Conservation (phyloP, 2,797 vertebrate species). For the Kryptopterus vitreolus region DNA sequence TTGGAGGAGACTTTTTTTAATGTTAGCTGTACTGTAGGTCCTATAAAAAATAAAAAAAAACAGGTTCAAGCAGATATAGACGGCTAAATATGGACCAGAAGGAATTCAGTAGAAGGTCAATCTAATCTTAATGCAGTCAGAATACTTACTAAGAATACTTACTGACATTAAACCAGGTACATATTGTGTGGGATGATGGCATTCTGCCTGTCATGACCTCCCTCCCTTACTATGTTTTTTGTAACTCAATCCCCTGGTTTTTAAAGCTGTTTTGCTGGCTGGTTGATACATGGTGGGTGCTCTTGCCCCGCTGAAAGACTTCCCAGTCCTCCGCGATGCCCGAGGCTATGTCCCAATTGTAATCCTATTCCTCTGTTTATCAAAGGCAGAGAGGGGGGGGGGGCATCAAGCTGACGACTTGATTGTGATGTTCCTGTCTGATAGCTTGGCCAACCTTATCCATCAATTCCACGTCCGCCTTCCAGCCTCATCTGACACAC, state of each 20-base stretch:
- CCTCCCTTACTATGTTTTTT: too few species aligned
- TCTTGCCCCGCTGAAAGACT: constrained; percentile 66
- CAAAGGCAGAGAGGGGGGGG: constrained; percentile 73
- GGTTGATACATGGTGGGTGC: constrained; percentile 28
- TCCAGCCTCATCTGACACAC: constrained; percentile 64
- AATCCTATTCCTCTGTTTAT: constrained; percentile 86
- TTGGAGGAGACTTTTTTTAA: not conserved
- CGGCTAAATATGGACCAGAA: not conserved
- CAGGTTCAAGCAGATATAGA: not conserved
- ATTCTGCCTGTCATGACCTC: not conserved
- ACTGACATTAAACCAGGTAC: not conserved
- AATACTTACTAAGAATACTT: not conserved
- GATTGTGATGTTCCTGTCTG: constrained; percentile 85
- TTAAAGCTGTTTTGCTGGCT: constrained; percentile 38
- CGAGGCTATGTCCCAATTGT: constrained; percentile 80
- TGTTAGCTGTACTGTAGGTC: not conserved
- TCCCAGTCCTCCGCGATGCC: constrained; percentile 70
- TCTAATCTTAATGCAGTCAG: too few species aligned
- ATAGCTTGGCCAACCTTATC: constrained; percentile 83
- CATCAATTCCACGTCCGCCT: constrained; percentile 82
- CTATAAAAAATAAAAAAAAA: not conserved
- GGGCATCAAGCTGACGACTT: constrained; percentile 76
- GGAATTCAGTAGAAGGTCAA: not conserved
- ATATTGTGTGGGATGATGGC: not conserved
- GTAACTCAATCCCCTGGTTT: constrained; percentile 2